Percentiles rank a stretch among this genome's conserved stretches.
phyloP scores from a whole-genome alignment of 2,797 vertebrate species.

The Pipistrellus nathusii region DNA sequence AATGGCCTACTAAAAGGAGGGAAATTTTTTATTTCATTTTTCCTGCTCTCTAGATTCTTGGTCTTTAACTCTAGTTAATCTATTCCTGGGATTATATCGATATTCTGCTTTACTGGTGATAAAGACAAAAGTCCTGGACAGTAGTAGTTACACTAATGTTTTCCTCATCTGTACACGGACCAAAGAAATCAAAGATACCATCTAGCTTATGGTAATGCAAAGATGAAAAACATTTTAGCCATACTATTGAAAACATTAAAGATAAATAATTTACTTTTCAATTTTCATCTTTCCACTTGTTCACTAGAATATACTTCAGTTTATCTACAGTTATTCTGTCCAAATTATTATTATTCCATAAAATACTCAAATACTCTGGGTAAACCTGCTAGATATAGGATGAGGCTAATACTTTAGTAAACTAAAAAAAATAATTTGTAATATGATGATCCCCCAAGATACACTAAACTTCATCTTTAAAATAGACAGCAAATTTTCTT shows the following conservation, averaged over 20 bases:
- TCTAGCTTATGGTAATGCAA: not conserved
- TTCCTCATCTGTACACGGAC: constrained; percentile 25
- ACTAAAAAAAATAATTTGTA: constrained; percentile 42
- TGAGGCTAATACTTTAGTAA: constrained; percentile 18
- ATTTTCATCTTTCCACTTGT: constrained; percentile 3
- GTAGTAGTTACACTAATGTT: not conserved
- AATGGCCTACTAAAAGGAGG: not conserved
- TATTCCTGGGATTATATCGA: constrained; percentile 7
- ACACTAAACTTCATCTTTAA: constrained; percentile 39
- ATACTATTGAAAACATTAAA: not conserved
- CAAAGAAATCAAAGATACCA: constrained; percentile 52
- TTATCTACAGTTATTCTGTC: constrained; percentile 40
- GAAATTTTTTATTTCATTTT: constrained; percentile 29
- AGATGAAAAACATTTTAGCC: constrained; percentile 51
- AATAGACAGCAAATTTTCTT: not conserved
- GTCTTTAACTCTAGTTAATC: constrained; percentile 44
- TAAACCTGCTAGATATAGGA: not conserved
- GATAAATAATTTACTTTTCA: constrained; percentile 21
- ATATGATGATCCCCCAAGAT: not conserved
- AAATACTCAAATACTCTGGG: not conserved
- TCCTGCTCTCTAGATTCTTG: constrained; percentile 11
- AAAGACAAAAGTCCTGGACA: not conserved
- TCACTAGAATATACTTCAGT: constrained; percentile 32
- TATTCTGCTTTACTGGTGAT: not conserved
- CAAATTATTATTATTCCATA: constrained; percentile 2